These are phyloP conservation scores for Spinibarbus caldwelli DNA, from an alignment of 2,797 vertebrate species.

Conservation along the genomic window DNA sequence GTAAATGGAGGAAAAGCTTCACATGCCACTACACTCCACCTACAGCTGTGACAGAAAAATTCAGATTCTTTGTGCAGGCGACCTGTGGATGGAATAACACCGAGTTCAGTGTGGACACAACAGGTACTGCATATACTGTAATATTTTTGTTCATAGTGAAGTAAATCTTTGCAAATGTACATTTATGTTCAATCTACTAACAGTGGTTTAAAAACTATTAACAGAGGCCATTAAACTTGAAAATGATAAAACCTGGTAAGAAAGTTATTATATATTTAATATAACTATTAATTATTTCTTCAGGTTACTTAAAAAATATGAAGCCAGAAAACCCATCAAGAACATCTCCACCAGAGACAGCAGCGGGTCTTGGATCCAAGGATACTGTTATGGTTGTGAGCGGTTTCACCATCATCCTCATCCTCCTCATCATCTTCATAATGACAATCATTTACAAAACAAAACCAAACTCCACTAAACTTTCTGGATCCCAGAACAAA, in stretches of 20 bases:
- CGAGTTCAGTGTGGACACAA: not conserved
- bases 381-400: not conserved
- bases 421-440: not conserved
- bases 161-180: not conserved
- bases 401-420: not conserved
- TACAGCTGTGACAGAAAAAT: not conserved
- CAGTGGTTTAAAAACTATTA: not conserved
- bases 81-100: rapidly evolving
- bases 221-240: not conserved
- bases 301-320: not conserved
- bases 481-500: too few relatives aligned
- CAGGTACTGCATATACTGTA: not conserved
- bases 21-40: not conserved
- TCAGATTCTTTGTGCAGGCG: not conserved
- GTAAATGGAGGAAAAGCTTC: not conserved
- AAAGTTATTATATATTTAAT: not conserved
- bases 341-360: not conserved
- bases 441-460: not conserved
- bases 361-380: not conserved
- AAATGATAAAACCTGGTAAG: rapidly evolving
- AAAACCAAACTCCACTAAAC: too few relatives aligned
- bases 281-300: not conserved
- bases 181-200: not conserved
- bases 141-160: not conserved
- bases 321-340: not conserved